A percentile compares a stretch with the other conserved stretches of the same genome.
phyloP scores from a whole-genome alignment of 2,888 invertebrate species.

The Epistrophe eligans region DNA sequence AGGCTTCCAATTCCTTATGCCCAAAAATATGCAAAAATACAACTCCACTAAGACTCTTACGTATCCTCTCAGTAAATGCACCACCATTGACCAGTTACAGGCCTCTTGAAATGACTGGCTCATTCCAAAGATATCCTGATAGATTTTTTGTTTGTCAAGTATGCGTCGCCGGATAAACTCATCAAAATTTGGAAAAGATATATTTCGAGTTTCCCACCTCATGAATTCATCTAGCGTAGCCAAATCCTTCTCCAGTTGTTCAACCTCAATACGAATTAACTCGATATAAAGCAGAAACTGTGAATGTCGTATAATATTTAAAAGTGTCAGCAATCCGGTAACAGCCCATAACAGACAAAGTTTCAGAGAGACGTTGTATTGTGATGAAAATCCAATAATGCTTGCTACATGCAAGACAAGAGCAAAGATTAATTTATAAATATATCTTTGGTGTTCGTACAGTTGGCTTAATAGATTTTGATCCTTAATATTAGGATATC shows the following conservation, averaged over 20 bases:
- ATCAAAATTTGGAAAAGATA: slow-evolving; percentile 78
- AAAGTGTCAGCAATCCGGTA: background rate
- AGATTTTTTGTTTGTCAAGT: slow-evolving; percentile 78
- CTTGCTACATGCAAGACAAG: background rate
- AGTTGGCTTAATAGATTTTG: slow-evolving; percentile 11
- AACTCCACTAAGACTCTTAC: slow-evolving; percentile 77
- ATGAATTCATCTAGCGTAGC: slow-evolving; percentile 78
- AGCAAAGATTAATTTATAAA: background rate
- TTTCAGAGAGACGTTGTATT: background rate
- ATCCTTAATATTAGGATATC: slow-evolving; percentile 5
- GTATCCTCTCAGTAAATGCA: slow-evolving; percentile 77
- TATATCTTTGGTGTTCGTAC: background rate
- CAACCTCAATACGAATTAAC: slow-evolving; percentile 78
- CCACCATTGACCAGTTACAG: slow-evolving; percentile 79
- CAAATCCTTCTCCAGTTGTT: slow-evolving; percentile 78
- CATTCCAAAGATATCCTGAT: slow-evolving; percentile 78
- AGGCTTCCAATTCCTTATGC: background rate
- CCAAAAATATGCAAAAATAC: slow-evolving; percentile 77
- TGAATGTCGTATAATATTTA: slow-evolving; percentile 76
- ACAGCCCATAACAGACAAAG: background rate
- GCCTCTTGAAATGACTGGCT: slow-evolving; percentile 76
- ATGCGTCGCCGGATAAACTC: slow-evolving; percentile 77
- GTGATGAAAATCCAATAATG: background rate
- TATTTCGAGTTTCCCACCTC: slow-evolving; percentile 73
- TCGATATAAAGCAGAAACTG: slow-evolving; percentile 80